Conservation (phyloP, 2,113 vertebrate species). For the Anoura caudifer region DNA sequence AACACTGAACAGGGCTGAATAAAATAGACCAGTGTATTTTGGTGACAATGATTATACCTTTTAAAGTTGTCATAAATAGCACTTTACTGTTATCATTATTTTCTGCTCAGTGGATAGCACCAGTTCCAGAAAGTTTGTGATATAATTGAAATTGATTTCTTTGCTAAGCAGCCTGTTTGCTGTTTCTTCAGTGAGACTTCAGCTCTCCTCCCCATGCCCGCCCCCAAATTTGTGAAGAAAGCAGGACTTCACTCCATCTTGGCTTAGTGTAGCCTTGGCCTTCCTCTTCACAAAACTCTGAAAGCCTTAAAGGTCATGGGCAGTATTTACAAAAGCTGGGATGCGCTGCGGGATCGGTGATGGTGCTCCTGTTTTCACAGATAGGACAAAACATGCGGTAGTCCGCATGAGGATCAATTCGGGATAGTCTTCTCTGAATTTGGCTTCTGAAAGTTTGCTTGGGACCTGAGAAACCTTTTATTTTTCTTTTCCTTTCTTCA, state of each 20-base stretch:
- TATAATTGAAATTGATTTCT: conserved; percentile 54
- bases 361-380: neutral
- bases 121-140: conserved; percentile 33
- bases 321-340: neutral
- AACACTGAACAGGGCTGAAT: conserved; percentile 21
- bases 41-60: conserved; percentile 50
- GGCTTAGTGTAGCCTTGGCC: neutral
- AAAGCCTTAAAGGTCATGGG: neutral
- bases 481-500: neutral
- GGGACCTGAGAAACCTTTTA: neutral
- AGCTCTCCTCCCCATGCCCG: neutral
- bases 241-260: neutral
- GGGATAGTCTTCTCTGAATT: neutral
- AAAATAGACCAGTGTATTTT: conserved; percentile 35
- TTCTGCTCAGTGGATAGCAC: conserved; percentile 23
- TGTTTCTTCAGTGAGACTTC: neutral
- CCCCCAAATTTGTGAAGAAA: neutral
- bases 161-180: neutral
- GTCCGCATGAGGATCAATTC: neutral
- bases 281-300: neutral
- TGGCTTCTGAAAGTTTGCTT: neutral
- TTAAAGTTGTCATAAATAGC: conserved; percentile 49
- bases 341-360: fast-evolving
- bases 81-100: conserved; percentile 49
- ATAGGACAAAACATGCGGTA: neutral